Conservation (phyloP, 2,888 invertebrate species). For the Drosophila meridiana region DNA sequence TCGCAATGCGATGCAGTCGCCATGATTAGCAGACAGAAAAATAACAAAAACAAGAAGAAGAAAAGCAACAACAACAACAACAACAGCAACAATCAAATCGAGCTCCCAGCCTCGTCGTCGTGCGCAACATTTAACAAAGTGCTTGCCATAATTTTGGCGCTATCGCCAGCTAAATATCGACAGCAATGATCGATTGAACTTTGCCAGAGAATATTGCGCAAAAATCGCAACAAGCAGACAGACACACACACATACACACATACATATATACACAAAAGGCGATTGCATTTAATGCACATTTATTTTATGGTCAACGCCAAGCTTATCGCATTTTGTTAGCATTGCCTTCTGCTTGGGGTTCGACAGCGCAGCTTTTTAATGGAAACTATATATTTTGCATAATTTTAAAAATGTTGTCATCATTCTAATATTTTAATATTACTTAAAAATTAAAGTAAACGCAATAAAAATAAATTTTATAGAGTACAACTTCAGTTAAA, state of each 20-base stretch:
- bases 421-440: conserved; percentile 10
- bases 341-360: conserved; percentile 48
- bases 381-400: neutral
- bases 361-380: conserved; percentile 42
- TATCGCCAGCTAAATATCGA: conserved; percentile 74
- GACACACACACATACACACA: conserved; percentile 66
- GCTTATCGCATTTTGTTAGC: conserved; percentile 23
- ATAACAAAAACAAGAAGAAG: neutral
- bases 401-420: neutral
- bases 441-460: neutral
- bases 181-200: conserved; percentile 79
- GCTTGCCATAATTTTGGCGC: conserved; percentile 78
- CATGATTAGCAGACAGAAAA: conserved; percentile 58
- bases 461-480: neutral
- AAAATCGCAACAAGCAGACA: conserved; percentile 21
- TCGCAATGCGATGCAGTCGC: conserved; percentile 72
- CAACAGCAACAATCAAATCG: conserved; percentile 54
- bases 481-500: neutral
- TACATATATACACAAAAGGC: conserved; percentile 68
- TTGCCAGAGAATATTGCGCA: conserved; percentile 64
- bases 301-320: conserved; percentile 63
- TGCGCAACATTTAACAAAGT: conserved; percentile 79
- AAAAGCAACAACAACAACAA: conserved; percentile 48
- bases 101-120: conserved; percentile 33
- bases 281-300: conserved; percentile 74